Base-by-base conservation (phyloP, 2,888 invertebrate genomes). In the Stegophylla sp. region DNA sequence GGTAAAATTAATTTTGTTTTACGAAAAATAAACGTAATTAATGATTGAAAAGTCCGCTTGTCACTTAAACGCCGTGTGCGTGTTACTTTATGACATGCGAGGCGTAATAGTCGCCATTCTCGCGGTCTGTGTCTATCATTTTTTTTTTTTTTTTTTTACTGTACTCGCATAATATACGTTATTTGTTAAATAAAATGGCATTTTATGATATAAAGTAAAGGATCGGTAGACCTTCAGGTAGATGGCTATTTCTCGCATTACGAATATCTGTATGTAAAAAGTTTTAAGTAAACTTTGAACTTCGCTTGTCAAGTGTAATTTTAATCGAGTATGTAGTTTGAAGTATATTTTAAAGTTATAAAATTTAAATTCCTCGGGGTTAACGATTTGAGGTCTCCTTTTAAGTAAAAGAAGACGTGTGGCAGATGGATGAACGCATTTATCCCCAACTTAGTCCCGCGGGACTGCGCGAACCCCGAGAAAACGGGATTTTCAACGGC, bases 281-380 rank as follows among this genome's bases (percentile, higher is more conserved):
- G 74, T 74, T 74, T 34, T 34, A 63, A 74, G 34, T 74, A 63
- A 74, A 74, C 74, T 74, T 63, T 69, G 34, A 64, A 41, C 43
- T 72, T 64, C 17, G n/a, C 64, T 51, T 75, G 75, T 75, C 75
- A 43, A 66, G 75, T 26, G 10, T 75, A 75, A 75, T 75, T 75
- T 75, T 75, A 75, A 75, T 75, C 75, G 75, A 75, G 64, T 75
- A 51, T 23, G 63, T 53, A 12, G 34, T 64, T 48, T 51, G 64
- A 48, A 74, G 48, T 74, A 63, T 51, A 56, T 41, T 56, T 66
- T 75, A 66, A 75, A 75, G 41, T 64, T 66, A 51, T 53, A 53
- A 53, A 75, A 75, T 75, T 53, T 75, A 41, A 75, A 64, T 63
- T 75, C 75, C 75, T 75, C 64, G 23, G 75, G 75, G 75, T 75